A percentile compares a stretch with the other conserved stretches of the same genome.
Conservation (phyloP, 2,888 invertebrate species). For the Ormia ochracea region DNA sequence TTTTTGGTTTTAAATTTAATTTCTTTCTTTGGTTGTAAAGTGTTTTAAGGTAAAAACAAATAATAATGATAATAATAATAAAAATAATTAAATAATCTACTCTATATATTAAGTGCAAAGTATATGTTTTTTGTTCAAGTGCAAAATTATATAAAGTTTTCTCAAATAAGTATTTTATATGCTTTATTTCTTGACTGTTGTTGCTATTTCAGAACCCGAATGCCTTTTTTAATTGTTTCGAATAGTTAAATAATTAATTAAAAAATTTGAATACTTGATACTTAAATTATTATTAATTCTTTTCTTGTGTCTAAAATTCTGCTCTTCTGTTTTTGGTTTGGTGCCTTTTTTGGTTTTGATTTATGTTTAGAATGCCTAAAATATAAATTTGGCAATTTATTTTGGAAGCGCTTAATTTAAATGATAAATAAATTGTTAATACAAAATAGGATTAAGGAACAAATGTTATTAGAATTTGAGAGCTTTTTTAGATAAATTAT, state of each 20-base stretch:
- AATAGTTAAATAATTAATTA: conserved; percentile 30
- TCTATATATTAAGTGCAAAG: conserved; percentile 56
- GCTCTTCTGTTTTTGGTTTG: not conserved
- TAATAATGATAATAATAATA: no score
- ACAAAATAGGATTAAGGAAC: conserved; percentile 28
- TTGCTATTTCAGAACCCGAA: conserved; percentile 12
- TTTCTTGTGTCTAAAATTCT: not conserved
- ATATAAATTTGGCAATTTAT: conserved; percentile 76
- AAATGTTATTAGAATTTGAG: not conserved
- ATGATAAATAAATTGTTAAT: conserved; percentile 13
- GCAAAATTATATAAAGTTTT: conserved; percentile 58
- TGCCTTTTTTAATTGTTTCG: conserved; percentile 16
- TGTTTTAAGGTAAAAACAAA: no score
- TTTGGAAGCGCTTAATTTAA: conserved; percentile 76
- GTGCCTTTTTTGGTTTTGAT: conserved; percentile 17
- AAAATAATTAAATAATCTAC: conserved; percentile 48
- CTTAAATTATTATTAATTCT: conserved; percentile 19
- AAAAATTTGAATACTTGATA: conserved; percentile 15
- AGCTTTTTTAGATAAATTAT: no score
- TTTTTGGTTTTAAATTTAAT: conserved; percentile 35
- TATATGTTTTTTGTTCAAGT: conserved; percentile 52
- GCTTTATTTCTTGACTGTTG: conserved; percentile 1
- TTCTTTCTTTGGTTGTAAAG: conserved; percentile 29
- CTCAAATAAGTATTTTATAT: conserved; percentile 13
- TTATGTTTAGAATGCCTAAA: conserved; percentile 53